Base-by-base conservation (phyloP, 2,888 invertebrate species). In the Tillus elongatus region DNA sequence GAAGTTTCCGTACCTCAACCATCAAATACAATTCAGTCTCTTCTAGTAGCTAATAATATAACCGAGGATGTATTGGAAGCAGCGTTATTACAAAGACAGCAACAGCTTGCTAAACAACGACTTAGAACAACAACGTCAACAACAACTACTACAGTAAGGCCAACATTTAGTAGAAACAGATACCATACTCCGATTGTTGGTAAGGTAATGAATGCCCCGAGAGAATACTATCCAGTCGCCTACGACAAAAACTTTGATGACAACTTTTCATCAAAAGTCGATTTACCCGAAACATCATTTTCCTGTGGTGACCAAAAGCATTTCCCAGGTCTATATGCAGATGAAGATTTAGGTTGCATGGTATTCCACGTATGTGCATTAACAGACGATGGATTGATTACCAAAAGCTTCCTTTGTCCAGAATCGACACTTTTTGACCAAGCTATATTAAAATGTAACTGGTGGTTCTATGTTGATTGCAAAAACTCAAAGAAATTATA, bases 391-490 rank as follows among this genome's bases (percentile, higher is more conserved):
- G 89, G 89, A 0, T 70, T 89, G 37, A 85, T 90, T 34, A 87
- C 88, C 79, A 90, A 90, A 64, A 89, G 89, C 32, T 91, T 91
- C 67, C 72, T 89, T 30, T 91, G 90, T 57, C 90, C 90, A 0
- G 88, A 90, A 62, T 89, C 86, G 15, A 91, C 91, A 0, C 72
- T 90, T 35, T 91, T 91, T 64, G 90, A 91, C 57, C 90, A 90
- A 63, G 86, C 87, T 13, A 85, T 91, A 44, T 72, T 91, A 3
- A 89, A 89, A 60, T 91, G 91, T 65, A 90, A 90, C 63, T 90
- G 89, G 89, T 90, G 88, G 87, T 88, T 90, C 69, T 90, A 89
- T 61, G 89, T 90, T 0, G 89, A 90, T 59, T 91, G 91, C 65
- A 83, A 84, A 61, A 75, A 77, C 37, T 86, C 88, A 13, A 77